Evolutionary conservation across 1,140 invertebrate species (phyloP).

Genomic region (Platorchestia sp.): DNA sequence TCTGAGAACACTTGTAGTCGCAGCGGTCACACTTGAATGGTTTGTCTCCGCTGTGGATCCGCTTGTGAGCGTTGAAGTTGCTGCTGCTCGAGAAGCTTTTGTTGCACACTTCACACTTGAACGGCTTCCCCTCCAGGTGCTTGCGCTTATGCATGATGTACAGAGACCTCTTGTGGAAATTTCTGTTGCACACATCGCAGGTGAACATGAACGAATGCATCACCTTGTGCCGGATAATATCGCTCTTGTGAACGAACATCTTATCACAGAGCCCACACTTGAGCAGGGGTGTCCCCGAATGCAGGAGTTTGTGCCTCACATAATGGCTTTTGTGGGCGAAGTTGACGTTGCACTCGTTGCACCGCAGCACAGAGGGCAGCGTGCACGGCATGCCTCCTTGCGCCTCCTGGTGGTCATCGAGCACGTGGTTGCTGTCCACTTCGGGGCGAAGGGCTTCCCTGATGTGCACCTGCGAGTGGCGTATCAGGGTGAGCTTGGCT

Average conservation of each 20-base stretch:
- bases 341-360: slow-evolving; percentile 77
- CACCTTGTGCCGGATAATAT: slow-evolving; percentile 66
- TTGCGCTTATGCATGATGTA: slow-evolving; percentile 81
- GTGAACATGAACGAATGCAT: slow-evolving; percentile 77
- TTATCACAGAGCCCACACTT: slow-evolving; percentile 70
- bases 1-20: slow-evolving; percentile 69
- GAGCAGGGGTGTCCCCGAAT: slow-evolving; percentile 74
- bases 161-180: slow-evolving; percentile 70
- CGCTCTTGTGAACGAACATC: slow-evolving; percentile 70
- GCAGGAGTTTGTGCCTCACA: slow-evolving; percentile 76
- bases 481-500: slow-evolving; percentile 64
- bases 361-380: slow-evolving; percentile 74
- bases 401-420: slow-evolving; percentile 56
- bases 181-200: slow-evolving; percentile 98
- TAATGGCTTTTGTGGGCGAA: slow-evolving; percentile 80
- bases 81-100: slow-evolving; percentile 68
- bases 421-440: slow-evolving; percentile 59
- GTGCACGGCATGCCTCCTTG: slow-evolving; percentile 48
- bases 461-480: slow-evolving; percentile 66
- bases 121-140: slow-evolving; percentile 65
- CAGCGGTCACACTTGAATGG: slow-evolving; percentile 98
- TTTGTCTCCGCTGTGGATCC: slow-evolving; percentile 96
- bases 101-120: slow-evolving; percentile 72
- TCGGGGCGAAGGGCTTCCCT: slow-evolving; percentile 65
- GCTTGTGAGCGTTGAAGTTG: slow-evolving; percentile 94